Evolutionary conservation across 2,888 invertebrate genomes (phyloP).

Genomic region (Frankliniella fusca): DNA sequence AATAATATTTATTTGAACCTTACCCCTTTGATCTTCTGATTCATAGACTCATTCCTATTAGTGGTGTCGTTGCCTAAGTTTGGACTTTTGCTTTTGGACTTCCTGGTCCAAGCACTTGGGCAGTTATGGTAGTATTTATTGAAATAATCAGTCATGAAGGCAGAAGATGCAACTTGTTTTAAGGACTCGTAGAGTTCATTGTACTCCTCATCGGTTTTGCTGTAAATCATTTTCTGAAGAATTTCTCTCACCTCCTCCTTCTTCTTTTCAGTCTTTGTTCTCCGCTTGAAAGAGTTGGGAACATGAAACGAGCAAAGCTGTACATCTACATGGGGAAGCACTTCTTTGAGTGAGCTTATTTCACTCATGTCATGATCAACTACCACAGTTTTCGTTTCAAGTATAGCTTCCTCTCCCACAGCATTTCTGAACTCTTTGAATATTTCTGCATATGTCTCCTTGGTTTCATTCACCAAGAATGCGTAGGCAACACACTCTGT

Average conservation of each 20-base stretch:
- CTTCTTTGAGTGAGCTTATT: background rate
- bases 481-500: background rate
- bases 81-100: background rate
- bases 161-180: background rate
- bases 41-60: background rate
- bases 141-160: background rate
- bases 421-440: background rate
- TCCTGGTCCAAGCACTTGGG: background rate
- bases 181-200: background rate
- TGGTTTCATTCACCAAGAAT: background rate
- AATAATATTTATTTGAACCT: background rate
- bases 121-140: background rate
- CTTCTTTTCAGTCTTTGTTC: background rate
- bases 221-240: background rate
- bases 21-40: background rate
- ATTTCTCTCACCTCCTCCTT: background rate
- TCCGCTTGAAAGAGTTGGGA: background rate
- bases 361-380: background rate
- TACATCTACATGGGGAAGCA: background rate
- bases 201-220: background rate
- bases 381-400: background rate
- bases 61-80: background rate
- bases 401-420: background rate
- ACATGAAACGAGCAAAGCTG: constrained; percentile 1
- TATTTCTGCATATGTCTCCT: background rate